Evolutionary conservation across 2,113 vertebrate genomes (phyloP).

Genomic region (Chionis minor): DNA sequence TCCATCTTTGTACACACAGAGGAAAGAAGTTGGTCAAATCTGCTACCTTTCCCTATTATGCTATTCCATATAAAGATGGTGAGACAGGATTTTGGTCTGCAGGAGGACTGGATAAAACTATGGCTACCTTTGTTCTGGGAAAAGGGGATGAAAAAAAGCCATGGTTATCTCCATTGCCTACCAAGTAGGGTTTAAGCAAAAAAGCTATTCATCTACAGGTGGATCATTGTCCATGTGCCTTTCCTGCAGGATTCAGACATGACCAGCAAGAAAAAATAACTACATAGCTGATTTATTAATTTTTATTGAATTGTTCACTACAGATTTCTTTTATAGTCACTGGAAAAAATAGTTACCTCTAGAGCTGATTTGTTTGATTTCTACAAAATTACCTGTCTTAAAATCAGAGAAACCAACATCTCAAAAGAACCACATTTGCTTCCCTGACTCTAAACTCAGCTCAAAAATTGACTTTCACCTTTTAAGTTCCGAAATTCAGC

Average conservation of each 20-base stretch:
- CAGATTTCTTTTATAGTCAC: background rate
- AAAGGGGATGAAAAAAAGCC: background rate
- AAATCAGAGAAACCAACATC: background rate
- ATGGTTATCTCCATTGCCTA: rapidly evolving
- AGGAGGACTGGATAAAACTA: background rate
- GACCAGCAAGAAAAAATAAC: background rate
- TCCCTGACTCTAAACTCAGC: background rate
- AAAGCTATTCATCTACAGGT: background rate
- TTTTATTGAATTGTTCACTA: background rate
- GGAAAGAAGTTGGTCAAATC: background rate
- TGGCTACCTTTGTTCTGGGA: background rate
- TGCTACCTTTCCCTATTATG: background rate
- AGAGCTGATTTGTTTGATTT: background rate
- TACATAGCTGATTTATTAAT: background rate
- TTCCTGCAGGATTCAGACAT: background rate
- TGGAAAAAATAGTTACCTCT: background rate
- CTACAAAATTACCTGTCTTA: background rate
- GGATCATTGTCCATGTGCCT: background rate
- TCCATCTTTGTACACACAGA: background rate
- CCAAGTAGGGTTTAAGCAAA: background rate
- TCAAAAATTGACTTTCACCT: background rate
- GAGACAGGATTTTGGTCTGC: background rate
- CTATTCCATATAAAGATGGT: background rate
- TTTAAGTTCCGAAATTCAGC: background rate
- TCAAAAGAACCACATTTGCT: background rate